Evolutionary conservation across 2,797 vertebrate genomes (phyloP).

Genomic region (Alcedo quadribrachys): DNA sequence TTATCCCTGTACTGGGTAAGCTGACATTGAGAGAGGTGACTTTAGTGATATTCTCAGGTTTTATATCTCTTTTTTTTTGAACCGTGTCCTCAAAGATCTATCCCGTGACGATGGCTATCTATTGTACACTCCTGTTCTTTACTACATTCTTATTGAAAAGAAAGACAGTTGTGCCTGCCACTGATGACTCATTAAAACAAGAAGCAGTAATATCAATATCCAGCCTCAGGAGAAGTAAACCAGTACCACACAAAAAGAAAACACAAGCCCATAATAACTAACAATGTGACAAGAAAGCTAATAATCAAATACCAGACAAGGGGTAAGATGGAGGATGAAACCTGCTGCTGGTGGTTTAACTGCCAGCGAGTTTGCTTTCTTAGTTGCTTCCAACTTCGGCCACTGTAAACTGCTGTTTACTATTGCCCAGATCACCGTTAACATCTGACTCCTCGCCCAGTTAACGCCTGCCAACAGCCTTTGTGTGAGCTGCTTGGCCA

Average conservation of each 20-base stretch:
- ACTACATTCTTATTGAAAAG: background rate
- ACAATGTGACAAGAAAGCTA: background rate
- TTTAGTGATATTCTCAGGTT: too few species aligned
- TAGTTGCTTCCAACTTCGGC: background rate
- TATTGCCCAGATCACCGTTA: background rate
- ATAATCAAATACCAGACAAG: background rate
- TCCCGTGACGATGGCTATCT: background rate
- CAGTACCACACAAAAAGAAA: background rate
- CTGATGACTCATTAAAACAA: background rate
- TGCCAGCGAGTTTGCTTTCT: background rate
- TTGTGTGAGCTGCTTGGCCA: background rate
- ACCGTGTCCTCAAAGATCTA: background rate
- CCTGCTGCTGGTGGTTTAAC: background rate
- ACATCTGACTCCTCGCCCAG: background rate
- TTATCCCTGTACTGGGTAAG: too few species aligned
- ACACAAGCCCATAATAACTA: background rate
- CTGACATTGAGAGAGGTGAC: too few species aligned
- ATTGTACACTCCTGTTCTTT: background rate
- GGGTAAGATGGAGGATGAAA: background rate
- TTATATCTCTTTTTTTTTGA: too few species aligned
- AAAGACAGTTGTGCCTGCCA: background rate
- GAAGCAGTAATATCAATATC: background rate
- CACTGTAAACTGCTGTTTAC: background rate
- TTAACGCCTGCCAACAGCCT: constrained; percentile 3
- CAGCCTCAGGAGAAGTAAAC: background rate